Percentiles rank a stretch among this genome's conserved stretches.
These are phyloP conservation scores for Chlorops oryzae DNA, from an alignment of 1,140 invertebrate species.

Conservation along the genomic window DNA sequence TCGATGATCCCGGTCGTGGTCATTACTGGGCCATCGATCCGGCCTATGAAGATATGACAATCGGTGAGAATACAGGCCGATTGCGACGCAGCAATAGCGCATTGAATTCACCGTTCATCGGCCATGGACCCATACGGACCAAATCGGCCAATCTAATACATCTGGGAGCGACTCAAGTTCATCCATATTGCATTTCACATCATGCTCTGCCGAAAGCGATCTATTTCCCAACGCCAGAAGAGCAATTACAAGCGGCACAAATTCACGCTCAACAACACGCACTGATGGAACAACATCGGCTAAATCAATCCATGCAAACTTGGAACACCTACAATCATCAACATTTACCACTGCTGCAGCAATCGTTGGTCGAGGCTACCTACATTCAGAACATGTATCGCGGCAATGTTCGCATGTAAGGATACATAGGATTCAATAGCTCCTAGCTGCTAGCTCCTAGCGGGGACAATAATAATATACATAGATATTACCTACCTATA, in stretches of 20 bases:
- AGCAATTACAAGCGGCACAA: slow-evolving; percentile 8
- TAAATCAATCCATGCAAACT: slow-evolving; percentile 11
- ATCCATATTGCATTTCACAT: slow-evolving; percentile 21
- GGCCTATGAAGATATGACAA: slow-evolving; percentile 36
- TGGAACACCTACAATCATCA: slow-evolving; percentile 16
- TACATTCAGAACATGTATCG: background rate
- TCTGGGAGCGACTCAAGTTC: slow-evolving; percentile 14
- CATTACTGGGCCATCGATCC: slow-evolving; percentile 41
- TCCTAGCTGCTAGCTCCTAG: background rate
- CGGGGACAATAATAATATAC: background rate
- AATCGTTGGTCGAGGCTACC: slow-evolving; percentile 4
- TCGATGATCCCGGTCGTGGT: slow-evolving; percentile 38
- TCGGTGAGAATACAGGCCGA: slow-evolving; percentile 35
- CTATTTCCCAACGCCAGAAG: slow-evolving; percentile 24
- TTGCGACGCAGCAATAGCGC: slow-evolving; percentile 23
- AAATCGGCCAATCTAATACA: slow-evolving; percentile 14
- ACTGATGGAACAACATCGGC: too few relatives aligned
- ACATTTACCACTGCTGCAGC: slow-evolving; percentile 19
- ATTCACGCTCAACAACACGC: background rate
- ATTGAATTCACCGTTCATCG: slow-evolving; percentile 11
- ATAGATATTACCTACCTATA: background rate
- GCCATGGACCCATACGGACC: background rate
- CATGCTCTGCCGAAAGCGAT: slow-evolving; percentile 22
- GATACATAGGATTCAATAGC: background rate
- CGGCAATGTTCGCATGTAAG: background rate